Conservation (phyloP, 2,113 vertebrate genomes). For the Tupaia chinensis region DNA sequence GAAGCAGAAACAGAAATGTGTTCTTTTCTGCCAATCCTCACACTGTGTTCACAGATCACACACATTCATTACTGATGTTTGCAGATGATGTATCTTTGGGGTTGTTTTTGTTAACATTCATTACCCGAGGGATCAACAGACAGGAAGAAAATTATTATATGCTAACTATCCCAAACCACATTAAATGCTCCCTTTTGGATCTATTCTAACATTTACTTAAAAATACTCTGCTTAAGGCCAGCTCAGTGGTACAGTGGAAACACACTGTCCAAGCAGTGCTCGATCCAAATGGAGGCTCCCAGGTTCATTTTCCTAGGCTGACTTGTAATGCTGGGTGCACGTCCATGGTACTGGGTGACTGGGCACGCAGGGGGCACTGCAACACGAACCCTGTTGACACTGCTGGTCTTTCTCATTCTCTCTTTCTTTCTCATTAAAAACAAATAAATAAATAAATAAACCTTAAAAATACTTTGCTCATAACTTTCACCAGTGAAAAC, state of each 20-base stretch:
- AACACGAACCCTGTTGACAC: no score
- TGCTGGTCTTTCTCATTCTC: no score
- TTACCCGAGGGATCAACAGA: slow-evolving; percentile 69
- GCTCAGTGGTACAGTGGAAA: no score
- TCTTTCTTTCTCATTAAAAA: no score
- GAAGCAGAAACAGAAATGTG: neutral
- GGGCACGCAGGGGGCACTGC: no score
- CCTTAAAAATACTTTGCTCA: slow-evolving; percentile 66
- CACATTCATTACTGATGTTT: slow-evolving; percentile 73
- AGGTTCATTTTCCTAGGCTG: no score
- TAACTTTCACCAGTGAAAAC: slow-evolving; percentile 8
- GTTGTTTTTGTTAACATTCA: slow-evolving; percentile 73
- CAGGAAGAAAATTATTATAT: slow-evolving; percentile 72
- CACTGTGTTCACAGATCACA: slow-evolving; percentile 61
- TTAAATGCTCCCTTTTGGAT: slow-evolving; percentile 57
- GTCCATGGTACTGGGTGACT: no score
- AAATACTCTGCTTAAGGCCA: slow-evolving; percentile 51
- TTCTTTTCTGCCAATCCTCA: slow-evolving; percentile 65
- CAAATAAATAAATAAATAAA: no score
- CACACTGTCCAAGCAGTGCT: no score
- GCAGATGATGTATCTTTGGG: slow-evolving; percentile 68
- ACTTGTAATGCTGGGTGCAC: no score
- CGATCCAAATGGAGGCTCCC: no score
- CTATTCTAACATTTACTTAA: slow-evolving; percentile 52
- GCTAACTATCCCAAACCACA: slow-evolving; percentile 60